Base-by-base conservation (phyloP, 1,140 invertebrate species). In the Melitaea cinxia region DNA sequence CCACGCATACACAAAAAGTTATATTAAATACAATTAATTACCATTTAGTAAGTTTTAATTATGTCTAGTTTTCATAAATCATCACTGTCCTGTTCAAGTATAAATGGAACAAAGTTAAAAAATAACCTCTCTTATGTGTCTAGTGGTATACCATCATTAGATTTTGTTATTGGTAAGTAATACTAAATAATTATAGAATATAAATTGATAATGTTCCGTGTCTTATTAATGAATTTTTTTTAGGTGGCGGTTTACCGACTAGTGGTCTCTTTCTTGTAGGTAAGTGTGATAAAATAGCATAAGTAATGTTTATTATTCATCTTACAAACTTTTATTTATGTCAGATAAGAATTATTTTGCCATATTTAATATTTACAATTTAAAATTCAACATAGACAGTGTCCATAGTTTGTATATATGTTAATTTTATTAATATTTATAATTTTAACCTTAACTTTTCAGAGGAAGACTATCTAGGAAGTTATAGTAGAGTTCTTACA, bases 391-490 rank as follows among this genome's bases (percentile, higher is more conserved):
- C n/a, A n/a, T n/a, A n/a, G n/a, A n/a, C n/a, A n/a, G n/a, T n/a
- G n/a, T n/a, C n/a, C n/a, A n/a, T n/a, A n/a, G n/a, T n/a, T n/a
- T n/a, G n/a, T n/a, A n/a, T n/a, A n/a, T n/a, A n/a, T n/a, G n/a
- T n/a, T n/a, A n/a, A n/a, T n/a, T n/a, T 28, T 14, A 14, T 39
- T 23, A 39, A 35, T 21, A 39, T 42, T 15, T 42, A 19, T 37
- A 4, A n/a, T 3, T 45, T 45, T 10, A 5, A 24, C 6, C 23
- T 3, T 47, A 4, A 47, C 52, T 54, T 83, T 93, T 58, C 85
- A 96, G 96, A 97, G 87, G 96, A 97, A 92, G 96, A 97, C 91
- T 91, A 92, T 1, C 94, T 94, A 83, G 94, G 94, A 28, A 94
- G 91, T 39, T 96, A 97, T 83, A 94, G 95, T 23, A 94, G 95